Evolutionary conservation across 2,113 vertebrate species (phyloP), one percentile per base, ranked within the genome.

Genomic region (Catagonus wagneri): DNA sequence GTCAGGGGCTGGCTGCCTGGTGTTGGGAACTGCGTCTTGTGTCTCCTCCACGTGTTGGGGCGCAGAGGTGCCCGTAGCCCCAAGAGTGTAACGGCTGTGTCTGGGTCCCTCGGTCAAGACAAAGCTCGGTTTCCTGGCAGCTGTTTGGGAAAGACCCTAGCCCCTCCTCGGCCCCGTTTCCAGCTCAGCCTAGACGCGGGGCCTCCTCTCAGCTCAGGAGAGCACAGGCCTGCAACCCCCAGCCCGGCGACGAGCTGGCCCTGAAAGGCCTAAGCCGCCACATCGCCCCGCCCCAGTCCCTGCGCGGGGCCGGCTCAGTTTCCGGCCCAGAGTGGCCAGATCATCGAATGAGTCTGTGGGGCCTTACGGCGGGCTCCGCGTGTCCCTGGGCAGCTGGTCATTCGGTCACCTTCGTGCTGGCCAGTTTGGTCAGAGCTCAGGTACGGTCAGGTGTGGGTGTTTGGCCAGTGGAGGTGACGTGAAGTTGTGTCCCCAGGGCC

Each of bases 401-500:
- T 66, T 0, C 10, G 39, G n/a, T 29, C 19, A 54, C 69, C 2
- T 0, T 7, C 1, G 1, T 9, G 10, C 50, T 14, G 7, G 23
- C 50, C 1, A 9, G 61, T 14, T 72, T 36, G 52, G 34, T 63
- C 95, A 22, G 93, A 92, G 92, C 94, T 74, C 97, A 58, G 85
- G 66, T 39, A 75, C 36, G 60, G 79, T 94, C 80, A 50, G 52
- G 15, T 96, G 96, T 75, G 90, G 96, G 98, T 71, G 32, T 94
- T 96, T 92, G 97, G 95, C 95, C 58, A 95, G 92, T 79, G 89
- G 89, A 96, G 68, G 93, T 97, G 76, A 91, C 86, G 88, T 85
- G 78, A 96, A 97, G 68, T 94, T 92, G n/a, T 96, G 95, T 93
- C 98, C 94, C 85, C 79, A 86, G 93, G 74, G 92, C 96, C 95